Evolutionary conservation across 2,797 vertebrate species (phyloP), one percentile per base, ranked within the genome.

Genomic region (Acrocephalus scirpaceus): DNA sequence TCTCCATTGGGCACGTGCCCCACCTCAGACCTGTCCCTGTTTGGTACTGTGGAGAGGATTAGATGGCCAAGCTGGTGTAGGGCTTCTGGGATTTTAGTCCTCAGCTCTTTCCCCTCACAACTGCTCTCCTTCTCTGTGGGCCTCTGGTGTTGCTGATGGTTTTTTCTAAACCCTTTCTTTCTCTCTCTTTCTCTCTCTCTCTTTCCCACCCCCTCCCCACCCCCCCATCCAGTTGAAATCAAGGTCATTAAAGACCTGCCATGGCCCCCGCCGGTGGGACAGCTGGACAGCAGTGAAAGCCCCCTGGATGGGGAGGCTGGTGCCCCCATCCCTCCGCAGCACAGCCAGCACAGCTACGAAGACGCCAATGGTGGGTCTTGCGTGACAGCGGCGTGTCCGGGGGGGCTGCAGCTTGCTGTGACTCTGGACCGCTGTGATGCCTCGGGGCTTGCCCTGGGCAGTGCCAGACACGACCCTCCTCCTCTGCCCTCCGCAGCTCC

Each of bases 221-320:
- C 89, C 72, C 72, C 76, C 78, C 95, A 93, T 98, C 98, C 98
- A 99, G 99, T 99, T 98, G 99, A 99, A 98, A 99, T 99, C 98
- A 99, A 99, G 98, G 99, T 99, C 98, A 99, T 99, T 98, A 99
- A 99, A 98, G 99, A 99, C 98, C 98, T 99, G 97, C 99, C 99
- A 42, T 99, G 99, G 99, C 99, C 99, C 88, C 99, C 99, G 11
- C 99, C 99, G 1, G 99, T 99, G 79, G 99, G 99, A 97, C 99
- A 99, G 97, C 99, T 99, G 93, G 99, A 99, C 98, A 98, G 98
- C 86, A 98, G 98, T 92, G 98, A 98, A 90, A 98, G 98, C 86
- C 98, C 97, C 93, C 96, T 93, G n/a, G 99, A 99, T 45, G 98
- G 98, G 96, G 98, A 98, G 97, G 98, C 98, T 77, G 98, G 98